phyloP scores from a whole-genome alignment of 2,888 invertebrate genomes.

The Pharmacophagus antenor region DNA sequence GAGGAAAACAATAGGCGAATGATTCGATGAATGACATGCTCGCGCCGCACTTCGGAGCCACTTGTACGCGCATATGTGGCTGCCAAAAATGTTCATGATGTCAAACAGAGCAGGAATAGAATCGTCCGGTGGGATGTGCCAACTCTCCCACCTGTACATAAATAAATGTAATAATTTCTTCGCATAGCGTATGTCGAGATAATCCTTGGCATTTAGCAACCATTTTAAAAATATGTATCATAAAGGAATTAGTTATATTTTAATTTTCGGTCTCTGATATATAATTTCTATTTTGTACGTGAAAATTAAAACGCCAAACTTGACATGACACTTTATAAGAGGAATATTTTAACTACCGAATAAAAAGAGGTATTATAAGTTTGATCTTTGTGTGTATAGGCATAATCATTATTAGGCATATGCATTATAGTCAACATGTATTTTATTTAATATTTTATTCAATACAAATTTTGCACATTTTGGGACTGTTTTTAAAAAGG shows the following conservation, averaged over 20 bases:
- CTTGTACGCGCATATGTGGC: conserved; percentile 66
- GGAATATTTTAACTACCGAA: too few species aligned
- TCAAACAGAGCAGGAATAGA: conserved; percentile 71
- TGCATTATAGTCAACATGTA: too few species aligned
- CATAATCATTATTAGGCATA: too few species aligned
- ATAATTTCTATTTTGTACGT: too few species aligned
- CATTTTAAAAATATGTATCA: conserved; percentile 37
- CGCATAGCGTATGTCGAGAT: conserved; percentile 40
- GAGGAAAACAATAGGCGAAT: conserved; percentile 74
- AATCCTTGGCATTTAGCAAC: conserved; percentile 61
- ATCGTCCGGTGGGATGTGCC: conserved; percentile 65
- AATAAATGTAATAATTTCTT: conserved; percentile 35
- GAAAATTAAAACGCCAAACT: too few species aligned
- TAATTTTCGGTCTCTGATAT: too few species aligned
- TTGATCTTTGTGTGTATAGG: too few species aligned
- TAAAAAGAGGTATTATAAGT: too few species aligned
- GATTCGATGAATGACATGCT: conserved; percentile 77
- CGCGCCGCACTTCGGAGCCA: conserved; percentile 57
- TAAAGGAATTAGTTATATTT: background rate
- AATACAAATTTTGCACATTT: too few species aligned
- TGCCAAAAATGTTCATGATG: conserved; percentile 75
- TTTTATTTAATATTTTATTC: too few species aligned
- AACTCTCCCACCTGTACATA: conserved; percentile 56
- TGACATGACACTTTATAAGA: too few species aligned
- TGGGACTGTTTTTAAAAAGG: too few species aligned